Evolutionary conservation across 2,797 vertebrate species (phyloP), one percentile per base, ranked within the genome.

Genomic region (Sebastes glaucus): DNA sequence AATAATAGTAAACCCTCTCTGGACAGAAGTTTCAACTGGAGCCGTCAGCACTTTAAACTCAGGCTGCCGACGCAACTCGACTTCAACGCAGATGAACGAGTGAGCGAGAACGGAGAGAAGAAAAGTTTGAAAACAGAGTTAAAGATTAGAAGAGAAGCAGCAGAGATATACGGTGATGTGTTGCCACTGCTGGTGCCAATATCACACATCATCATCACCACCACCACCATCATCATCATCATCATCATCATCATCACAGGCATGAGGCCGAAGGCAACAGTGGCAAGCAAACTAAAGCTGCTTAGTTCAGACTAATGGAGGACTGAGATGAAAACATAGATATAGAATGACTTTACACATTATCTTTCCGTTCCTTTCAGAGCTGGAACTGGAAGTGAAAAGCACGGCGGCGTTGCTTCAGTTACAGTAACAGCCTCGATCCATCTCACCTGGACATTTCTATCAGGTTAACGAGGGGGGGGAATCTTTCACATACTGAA

Each of bases 191-290:
- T 70, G 84, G 71, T 83, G 83, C 80, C 68, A 27, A 35, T 77
- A 77, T 81, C 59, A 74, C 65, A 77, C 38, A 42, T 16, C 38
- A 7, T 14, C 16, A 18, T 7, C 42, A 18, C 0, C 42, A 18
- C 0, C 46, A 49, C 1, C 16, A 46, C 0, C 38, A 42, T 18
- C 42, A 46, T 1, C 38, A 16, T 42, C 74, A 33, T 86, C 55
- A 27, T 22, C 73, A 35, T 89, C 86, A 89, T 30, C 25, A 25
- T 25, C 30, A 32, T 32, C 30, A 32, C 86, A 87, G 91, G 81
- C 78, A 88, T 72, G 71, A 91, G 86, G 87, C 87, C 74, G 11
- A 90, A 93, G 86, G 90, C 90, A 92, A 92, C 86, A 77, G 71
- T 61, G 88, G 82, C 82, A 80, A 71, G 72, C 84, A 33, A 72